A percentile compares a stretch with the other conserved stretches of the same genome.
Conservation (phyloP, 2,113 vertebrate genomes). For the Oryzias javanicus region DNA sequence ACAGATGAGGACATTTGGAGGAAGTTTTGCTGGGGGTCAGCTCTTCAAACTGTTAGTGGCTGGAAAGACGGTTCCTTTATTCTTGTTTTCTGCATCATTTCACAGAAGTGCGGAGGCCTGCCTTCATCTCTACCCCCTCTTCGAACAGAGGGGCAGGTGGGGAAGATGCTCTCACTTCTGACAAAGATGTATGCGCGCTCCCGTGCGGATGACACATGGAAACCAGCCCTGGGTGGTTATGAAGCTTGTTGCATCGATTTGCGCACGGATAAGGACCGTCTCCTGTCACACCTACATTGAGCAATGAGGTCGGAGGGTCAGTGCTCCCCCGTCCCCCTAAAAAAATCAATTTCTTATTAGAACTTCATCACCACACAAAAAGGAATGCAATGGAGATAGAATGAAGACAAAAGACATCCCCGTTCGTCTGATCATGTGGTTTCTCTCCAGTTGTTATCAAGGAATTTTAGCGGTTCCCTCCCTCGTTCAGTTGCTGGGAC, state of each 20-base stretch:
- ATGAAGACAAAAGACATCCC: slow-evolving; percentile 72
- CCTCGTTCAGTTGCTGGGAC: slow-evolving; percentile 57
- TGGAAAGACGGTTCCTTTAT: slow-evolving; percentile 26
- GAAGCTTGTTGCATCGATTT: slow-evolving; percentile 57
- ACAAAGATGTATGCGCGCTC: slow-evolving; percentile 46
- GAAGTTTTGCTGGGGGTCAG: slow-evolving; percentile 67
- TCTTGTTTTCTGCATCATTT: slow-evolving; percentile 73
- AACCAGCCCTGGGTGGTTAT: slow-evolving; percentile 39
- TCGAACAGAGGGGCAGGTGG: slow-evolving; percentile 12
- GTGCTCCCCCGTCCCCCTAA: slow-evolving; percentile 14
- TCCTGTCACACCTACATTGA: slow-evolving; percentile 53
- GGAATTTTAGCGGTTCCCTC: slow-evolving; percentile 52
- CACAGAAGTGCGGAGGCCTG: slow-evolving; percentile 63
- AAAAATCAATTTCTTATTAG: slow-evolving; percentile 80
- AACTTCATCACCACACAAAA: slow-evolving; percentile 57
- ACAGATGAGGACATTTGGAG: slow-evolving; percentile 65
- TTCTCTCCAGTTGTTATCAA: slow-evolving; percentile 58
- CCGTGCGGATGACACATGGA: slow-evolving; percentile 63
- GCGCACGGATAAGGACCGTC: slow-evolving; percentile 41
- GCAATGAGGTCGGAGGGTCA: slow-evolving; percentile 71
- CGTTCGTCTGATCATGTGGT: slow-evolving; percentile 63
- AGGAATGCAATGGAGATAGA: slow-evolving; percentile 33
- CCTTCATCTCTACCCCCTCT: slow-evolving; percentile 47
- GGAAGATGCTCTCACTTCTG: slow-evolving; percentile 41
- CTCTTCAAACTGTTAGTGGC: slow-evolving; percentile 55